phyloP scores from a whole-genome alignment of 2,888 invertebrate genomes.

The Synanthedon andrenaeformis region DNA sequence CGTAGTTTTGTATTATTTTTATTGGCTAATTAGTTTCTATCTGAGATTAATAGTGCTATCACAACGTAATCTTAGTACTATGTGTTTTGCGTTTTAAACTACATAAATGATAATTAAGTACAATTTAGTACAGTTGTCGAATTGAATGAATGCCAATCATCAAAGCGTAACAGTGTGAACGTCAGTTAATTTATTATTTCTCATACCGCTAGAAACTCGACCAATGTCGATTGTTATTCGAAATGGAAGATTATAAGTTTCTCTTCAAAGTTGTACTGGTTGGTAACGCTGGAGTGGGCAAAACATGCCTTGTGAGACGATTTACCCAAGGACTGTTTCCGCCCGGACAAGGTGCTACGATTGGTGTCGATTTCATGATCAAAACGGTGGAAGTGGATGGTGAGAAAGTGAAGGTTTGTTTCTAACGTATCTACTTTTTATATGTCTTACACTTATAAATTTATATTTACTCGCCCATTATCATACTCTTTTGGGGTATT shows the following conservation, averaged over 20 bases:
- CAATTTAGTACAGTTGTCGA: too few relatives aligned
- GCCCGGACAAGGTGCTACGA: slow-evolving; percentile 98
- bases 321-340: slow-evolving; percentile 99
- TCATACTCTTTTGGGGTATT: slow-evolving; percentile 5
- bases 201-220: slow-evolving; percentile 13
- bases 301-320: slow-evolving; percentile 95
- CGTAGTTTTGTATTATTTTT: too few relatives aligned
- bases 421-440: slow-evolving; percentile 14
- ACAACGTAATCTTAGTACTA: too few relatives aligned
- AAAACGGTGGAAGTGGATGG: slow-evolving; percentile 98
- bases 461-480: too few relatives aligned
- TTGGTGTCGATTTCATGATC: slow-evolving; percentile 99
- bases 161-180: slow-evolving; percentile 48
- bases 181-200: slow-evolving; percentile 27
- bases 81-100: background rate
- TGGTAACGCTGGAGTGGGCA: slow-evolving; percentile 98
- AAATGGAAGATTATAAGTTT: slow-evolving; percentile 99
- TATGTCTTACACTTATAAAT: too few relatives aligned
- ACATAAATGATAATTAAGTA: slow-evolving; percentile 18
- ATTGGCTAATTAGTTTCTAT: too few relatives aligned
- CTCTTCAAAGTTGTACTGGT: slow-evolving; percentile 98
- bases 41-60: too few relatives aligned
- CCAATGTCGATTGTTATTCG: slow-evolving; percentile 49
- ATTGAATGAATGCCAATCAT: slow-evolving; percentile 21
- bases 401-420: slow-evolving; percentile 87